phyloP scores from a whole-genome alignment of 2,888 invertebrate species.

The Galerucella pusilla region DNA sequence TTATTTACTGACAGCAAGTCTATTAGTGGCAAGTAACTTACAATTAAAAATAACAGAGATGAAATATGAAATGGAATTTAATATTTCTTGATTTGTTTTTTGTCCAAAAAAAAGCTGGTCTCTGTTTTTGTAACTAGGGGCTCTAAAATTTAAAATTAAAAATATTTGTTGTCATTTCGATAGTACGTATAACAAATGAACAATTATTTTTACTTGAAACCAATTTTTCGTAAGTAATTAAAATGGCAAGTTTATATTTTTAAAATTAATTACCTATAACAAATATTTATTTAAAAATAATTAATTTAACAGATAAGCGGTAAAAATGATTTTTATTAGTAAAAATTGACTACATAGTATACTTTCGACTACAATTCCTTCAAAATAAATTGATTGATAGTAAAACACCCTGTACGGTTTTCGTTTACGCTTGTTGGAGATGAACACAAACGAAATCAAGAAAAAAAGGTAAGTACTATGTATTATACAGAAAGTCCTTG shows the following conservation, averaged over 20 bases:
- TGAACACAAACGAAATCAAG: conserved; percentile 28
- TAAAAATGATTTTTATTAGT: conserved; percentile 1
- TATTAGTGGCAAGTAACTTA: conserved; percentile 46
- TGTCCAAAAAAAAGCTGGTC: conserved; percentile 1
- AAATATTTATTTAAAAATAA: conserved; percentile 1
- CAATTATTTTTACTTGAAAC: neutral
- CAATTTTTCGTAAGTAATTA: neutral
- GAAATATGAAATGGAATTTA: conserved; percentile 27
- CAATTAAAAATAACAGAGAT: conserved; percentile 39
- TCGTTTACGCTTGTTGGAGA: neutral
- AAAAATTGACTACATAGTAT: conserved; percentile 7
- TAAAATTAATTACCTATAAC: conserved; percentile 16
- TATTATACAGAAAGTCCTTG: conserved; percentile 28
- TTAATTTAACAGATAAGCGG: conserved; percentile 2
- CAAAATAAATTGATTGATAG: neutral
- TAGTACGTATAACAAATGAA: neutral
- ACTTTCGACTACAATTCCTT: neutral
- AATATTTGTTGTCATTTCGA: conserved; percentile 2
- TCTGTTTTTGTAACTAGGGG: neutral
- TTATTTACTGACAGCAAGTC: neutral
- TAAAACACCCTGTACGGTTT: conserved; percentile 7
- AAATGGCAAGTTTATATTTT: neutral
- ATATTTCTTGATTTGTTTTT: conserved; percentile 13
- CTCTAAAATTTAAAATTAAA: neutral
- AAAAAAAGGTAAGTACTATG: conserved; percentile 30